Conservation (phyloP, 2,113 vertebrate species). For the Odontesthes bonariensis region DNA sequence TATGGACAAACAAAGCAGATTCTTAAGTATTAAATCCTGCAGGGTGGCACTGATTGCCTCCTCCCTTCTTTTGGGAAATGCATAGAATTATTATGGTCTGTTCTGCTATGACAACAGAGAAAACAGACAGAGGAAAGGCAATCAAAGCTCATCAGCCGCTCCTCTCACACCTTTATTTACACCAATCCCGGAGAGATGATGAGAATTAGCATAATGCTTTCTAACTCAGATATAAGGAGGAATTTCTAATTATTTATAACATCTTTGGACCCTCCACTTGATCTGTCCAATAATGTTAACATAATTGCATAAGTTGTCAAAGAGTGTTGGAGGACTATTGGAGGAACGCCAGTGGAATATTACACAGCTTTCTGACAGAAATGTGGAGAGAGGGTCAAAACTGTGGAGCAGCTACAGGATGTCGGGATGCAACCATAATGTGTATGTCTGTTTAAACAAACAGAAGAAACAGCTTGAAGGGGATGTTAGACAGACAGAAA, state of each 20-base stretch:
- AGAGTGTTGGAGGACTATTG: conserved; percentile 73
- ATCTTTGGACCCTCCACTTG: conserved; percentile 84
- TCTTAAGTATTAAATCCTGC: conserved; percentile 50
- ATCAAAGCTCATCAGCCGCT: conserved; percentile 80
- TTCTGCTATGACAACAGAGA: conserved; percentile 79
- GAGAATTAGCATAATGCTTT: conserved; percentile 86
- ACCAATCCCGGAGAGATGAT: conserved; percentile 80
- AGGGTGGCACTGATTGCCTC: conserved; percentile 65
- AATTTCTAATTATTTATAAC: conserved; percentile 88
- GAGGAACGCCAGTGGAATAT: conserved; percentile 68
- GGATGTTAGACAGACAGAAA: neutral
- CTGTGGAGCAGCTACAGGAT: conserved; percentile 26
- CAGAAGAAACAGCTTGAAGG: neutral
- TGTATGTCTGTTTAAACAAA: conserved; percentile 2
- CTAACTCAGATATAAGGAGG: conserved; percentile 84
- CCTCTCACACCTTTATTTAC: conserved; percentile 87
- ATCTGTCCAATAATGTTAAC: conserved; percentile 88
- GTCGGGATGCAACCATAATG: conserved; percentile 29
- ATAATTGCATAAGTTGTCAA: conserved; percentile 85
- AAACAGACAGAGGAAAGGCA: conserved; percentile 79
- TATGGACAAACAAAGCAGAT: conserved; percentile 38
- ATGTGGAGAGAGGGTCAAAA: conserved; percentile 50
- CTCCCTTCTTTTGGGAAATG: conserved; percentile 70
- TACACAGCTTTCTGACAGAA: conserved; percentile 57
- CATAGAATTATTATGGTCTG: conserved; percentile 79